Evolutionary conservation across 2,888 invertebrate genomes (phyloP), one percentile per base, ranked within the genome.

Genomic region (Clitarchus hookeri): DNA sequence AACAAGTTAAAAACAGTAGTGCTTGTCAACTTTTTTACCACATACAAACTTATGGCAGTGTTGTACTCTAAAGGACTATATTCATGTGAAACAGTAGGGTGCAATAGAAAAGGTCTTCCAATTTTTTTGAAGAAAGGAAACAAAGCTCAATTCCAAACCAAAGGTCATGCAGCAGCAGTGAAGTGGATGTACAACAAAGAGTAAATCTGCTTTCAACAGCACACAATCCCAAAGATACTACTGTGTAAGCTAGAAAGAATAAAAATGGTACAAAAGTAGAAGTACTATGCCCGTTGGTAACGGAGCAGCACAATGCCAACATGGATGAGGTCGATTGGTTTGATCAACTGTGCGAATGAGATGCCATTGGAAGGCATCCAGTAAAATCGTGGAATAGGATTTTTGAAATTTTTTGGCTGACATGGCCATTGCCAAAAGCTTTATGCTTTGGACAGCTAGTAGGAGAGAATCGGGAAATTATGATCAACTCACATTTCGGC

Each of bases 281-380:
- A 48, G 48, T 48, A 9, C 48, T 12, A 48, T 48, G 48, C 12
- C 48, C 48, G n/a, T n/a, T n/a, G n/a, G n/a, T n/a, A n/a, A n/a
- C 12, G 48, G 6, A 48, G 48, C 12, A 48, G 48, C 12, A 86
- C 82, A 48, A 44, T 85, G n/a, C 83, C 27, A n/a, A 86, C 36
- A 86, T 84, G 86, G 86, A 84, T 84, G 86, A 44, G 25, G 86
- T 84, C 19, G 84, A 84, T 78, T n/a, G 86, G 11, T 86, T 86
- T 80, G 86, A 86, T 44, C 86, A 86, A 77, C 26, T 84, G 48
- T 84, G 84, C 54, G 77, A 86, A 36, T 44, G 84, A 25, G 84
- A 86, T 80, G 27, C 86, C 78, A 44, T 86, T 25, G 84, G 86
- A 48, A 65, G 84, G 25, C 65, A 84, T 27, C 48, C 84, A 23